Conservation (phyloP, 2,888 invertebrate species). For the Phengaris alcon region DNA sequence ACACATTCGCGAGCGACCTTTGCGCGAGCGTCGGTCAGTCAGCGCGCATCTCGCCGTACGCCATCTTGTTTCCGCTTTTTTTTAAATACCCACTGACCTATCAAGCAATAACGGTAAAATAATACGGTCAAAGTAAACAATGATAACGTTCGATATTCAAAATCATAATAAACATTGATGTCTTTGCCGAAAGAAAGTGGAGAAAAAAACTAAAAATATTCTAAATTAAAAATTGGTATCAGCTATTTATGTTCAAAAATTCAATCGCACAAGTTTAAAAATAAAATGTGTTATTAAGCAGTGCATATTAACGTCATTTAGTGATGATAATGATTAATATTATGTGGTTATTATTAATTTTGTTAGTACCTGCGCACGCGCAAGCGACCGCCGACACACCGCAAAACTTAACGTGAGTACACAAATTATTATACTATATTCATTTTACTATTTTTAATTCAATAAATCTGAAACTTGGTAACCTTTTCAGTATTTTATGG, state of each 20-base stretch:
- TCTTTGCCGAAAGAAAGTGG: neutral
- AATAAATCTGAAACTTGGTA: no score
- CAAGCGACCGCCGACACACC: conserved; percentile 17
- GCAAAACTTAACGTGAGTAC: conserved; percentile 30
- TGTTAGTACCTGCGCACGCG: conserved; percentile 27
- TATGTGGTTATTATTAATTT: conserved; percentile 27
- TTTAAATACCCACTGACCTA: conserved; percentile 33
- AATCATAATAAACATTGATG: conserved; percentile 1
- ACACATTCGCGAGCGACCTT: conserved; percentile 45
- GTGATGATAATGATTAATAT: conserved; percentile 7
- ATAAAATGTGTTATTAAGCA: neutral
- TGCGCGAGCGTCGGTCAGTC: conserved; percentile 46
- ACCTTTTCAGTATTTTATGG: no score
- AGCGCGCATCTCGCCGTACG: conserved; percentile 41
- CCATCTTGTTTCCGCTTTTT: conserved; percentile 40
- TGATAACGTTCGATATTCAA: neutral
- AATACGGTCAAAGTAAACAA: conserved; percentile 11
- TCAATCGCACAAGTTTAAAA: neutral
- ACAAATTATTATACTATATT: neutral
- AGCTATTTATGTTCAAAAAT: neutral
- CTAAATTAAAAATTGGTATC: neutral
- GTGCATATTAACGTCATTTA: neutral
- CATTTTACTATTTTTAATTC: no score
- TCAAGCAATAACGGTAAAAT: conserved; percentile 17
- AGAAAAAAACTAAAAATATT: neutral